Evolutionary conservation across 1,140 invertebrate genomes (phyloP).

Genomic region (Heliothis subflexa): DNA sequence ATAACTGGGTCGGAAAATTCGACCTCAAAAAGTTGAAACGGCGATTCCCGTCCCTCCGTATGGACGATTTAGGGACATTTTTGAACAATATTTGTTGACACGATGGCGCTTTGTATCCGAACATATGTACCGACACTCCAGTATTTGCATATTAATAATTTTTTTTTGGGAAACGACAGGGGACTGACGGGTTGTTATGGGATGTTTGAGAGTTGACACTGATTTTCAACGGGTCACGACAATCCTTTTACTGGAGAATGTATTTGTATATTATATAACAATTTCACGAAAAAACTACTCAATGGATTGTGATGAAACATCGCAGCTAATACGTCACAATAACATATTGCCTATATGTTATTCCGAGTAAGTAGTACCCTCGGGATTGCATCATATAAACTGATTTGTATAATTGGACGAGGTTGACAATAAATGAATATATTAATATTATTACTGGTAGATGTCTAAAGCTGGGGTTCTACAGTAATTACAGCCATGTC

Average conservation of each 20-base stretch:
- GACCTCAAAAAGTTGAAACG: slow-evolving; percentile 11
- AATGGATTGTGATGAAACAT: too few species aligned
- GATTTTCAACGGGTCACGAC: not conserved
- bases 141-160: slow-evolving; percentile 22
- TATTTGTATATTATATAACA: too few species aligned
- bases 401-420: not conserved
- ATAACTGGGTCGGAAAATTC: slow-evolving; percentile 34
- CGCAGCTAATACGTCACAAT: too few species aligned
- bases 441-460: not conserved
- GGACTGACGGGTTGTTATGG: not conserved
- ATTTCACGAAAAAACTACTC: too few species aligned
- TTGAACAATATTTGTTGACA: slow-evolving; percentile 18
- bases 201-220: not conserved
- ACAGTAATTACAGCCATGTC: not conserved
- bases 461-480: not conserved
- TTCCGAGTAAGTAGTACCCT: too few species aligned
- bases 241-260: too few species aligned
- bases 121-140: not conserved
- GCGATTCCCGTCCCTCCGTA: not conserved
- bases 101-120: not conserved
- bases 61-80: not conserved
- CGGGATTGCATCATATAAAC: too few species aligned
- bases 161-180: not conserved
- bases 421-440: not conserved
- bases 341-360: too few species aligned